Evolutionary conservation across 2,113 vertebrate genomes (phyloP).

Genomic region (Triplophysa siluroides): DNA sequence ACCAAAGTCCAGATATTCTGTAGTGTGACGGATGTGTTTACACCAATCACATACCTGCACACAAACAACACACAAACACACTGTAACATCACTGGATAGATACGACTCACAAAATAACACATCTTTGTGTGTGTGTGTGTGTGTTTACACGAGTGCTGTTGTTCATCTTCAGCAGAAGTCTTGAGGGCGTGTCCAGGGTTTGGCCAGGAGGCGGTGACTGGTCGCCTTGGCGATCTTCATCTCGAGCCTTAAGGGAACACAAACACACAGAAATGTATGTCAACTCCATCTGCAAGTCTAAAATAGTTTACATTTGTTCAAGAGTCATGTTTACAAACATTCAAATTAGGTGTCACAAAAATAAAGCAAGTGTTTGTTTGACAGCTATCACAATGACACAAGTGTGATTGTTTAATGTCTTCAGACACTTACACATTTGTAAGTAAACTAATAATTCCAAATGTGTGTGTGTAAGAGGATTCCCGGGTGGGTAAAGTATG

Average conservation of each 20-base stretch:
- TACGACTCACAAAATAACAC: background rate
- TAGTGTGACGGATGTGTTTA: slow-evolving; percentile 97
- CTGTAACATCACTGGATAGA: no score
- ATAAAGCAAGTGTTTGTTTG: no score
- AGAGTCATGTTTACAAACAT: no score
- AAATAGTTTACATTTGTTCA: background rate
- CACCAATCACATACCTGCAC: slow-evolving; percentile 99
- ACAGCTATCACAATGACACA: no score
- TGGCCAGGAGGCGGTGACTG: slow-evolving; percentile 69
- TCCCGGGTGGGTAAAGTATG: slow-evolving; percentile 76
- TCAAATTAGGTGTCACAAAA: no score
- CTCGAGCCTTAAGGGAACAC: slow-evolving; percentile 67
- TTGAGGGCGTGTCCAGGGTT: slow-evolving; percentile 68
- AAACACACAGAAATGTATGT: slow-evolving; percentile 3
- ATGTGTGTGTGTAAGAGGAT: slow-evolving; percentile 65
- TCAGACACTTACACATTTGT: slow-evolving; percentile 20
- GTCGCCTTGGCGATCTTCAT: slow-evolving; percentile 73
- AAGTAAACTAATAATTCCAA: background rate
- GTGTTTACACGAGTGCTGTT: slow-evolving; percentile 73
- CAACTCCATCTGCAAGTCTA: background rate
- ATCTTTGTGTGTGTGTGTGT: slow-evolving; percentile 12
- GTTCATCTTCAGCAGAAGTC: slow-evolving; percentile 73
- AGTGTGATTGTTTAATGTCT: no score
- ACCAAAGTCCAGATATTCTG: slow-evolving; percentile 98
- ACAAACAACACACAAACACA: slow-evolving; percentile 52